phyloP scores from a whole-genome alignment of 2,888 invertebrate genomes.

The Oligia latruncula region DNA sequence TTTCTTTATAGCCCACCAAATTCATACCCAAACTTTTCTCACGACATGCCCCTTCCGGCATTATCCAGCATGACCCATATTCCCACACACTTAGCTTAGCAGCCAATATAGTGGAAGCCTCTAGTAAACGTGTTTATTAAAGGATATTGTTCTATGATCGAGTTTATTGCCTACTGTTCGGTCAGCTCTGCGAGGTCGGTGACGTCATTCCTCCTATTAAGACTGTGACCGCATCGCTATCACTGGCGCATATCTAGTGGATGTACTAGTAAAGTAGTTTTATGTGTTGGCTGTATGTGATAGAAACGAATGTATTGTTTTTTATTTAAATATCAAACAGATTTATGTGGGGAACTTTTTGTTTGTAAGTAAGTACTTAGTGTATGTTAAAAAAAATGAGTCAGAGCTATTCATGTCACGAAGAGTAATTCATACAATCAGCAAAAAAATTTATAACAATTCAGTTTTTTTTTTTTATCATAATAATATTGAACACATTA shows the following conservation, averaged over 20 bases:
- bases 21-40: not conserved
- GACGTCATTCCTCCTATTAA: conserved; percentile 38
- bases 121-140: conserved; percentile 10
- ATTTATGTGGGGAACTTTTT: not conserved
- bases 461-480: not conserved
- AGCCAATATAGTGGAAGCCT: not conserved
- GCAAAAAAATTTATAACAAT: not conserved
- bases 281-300: conserved; percentile 4
- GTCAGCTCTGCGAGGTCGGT: conserved; percentile 12
- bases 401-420: not conserved
- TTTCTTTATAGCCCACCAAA: not conserved
- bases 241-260: conserved; percentile 39
- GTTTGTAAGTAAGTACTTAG: not conserved
- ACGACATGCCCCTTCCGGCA: not conserved
- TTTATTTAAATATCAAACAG: conserved; percentile 23
- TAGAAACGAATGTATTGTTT: conserved; percentile 30
- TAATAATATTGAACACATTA: too few species aligned
- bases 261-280: not conserved
- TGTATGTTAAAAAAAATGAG: not conserved
- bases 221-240: conserved; percentile 47
- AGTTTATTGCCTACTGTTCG: conserved; percentile 7
- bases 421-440: not conserved
- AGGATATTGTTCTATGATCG: conserved; percentile 30
- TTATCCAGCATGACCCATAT: too few species aligned
- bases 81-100: not conserved